Evolutionary conservation across 2,888 invertebrate genomes (phyloP).

Genomic region (Thumatha senex): DNA sequence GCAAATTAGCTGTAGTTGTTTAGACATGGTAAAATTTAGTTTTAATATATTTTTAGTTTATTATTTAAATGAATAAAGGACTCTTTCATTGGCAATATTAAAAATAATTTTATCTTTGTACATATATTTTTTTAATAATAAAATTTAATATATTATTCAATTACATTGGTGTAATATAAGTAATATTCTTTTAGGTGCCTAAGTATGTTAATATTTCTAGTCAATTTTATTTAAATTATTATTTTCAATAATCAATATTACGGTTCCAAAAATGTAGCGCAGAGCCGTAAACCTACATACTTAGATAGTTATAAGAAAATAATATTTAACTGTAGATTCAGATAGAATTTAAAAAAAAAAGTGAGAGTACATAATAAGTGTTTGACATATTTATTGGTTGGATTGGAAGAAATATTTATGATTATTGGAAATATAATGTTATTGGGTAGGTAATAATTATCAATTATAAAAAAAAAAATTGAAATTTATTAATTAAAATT

Average conservation of each 20-base stretch:
- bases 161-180: slow-evolving; percentile 18
- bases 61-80: slow-evolving; percentile 26
- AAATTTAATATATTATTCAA: slow-evolving; percentile 26
- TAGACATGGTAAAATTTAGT: too few relatives aligned
- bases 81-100: slow-evolving; percentile 35
- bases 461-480: slow-evolving; percentile 39
- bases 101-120: slow-evolving; percentile 25
- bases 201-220: slow-evolving; percentile 65
- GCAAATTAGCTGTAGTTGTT: too few relatives aligned
- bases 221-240: slow-evolving; percentile 61
- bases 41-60: too few relatives aligned
- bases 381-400: slow-evolving; percentile 36
- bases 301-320: slow-evolving; percentile 20
- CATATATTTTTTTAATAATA: slow-evolving; percentile 17
- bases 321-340: slow-evolving; percentile 23
- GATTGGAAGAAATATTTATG: slow-evolving; percentile 32
- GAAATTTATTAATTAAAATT: slow-evolving; percentile 45
- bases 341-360: slow-evolving; percentile 39
- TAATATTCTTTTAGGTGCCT: slow-evolving; percentile 47
- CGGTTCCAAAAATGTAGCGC: slow-evolving; percentile 2
- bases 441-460: slow-evolving; percentile 46
- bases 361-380: slow-evolving; percentile 48
- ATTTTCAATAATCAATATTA: slow-evolving; percentile 29
- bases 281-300: slow-evolving; percentile 26
- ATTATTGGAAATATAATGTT: slow-evolving; percentile 43